A percentile compares a stretch with the other conserved stretches of the same genome.
Conservation (phyloP, 1,140 invertebrate species). For the Atopsyche davidsoni region DNA sequence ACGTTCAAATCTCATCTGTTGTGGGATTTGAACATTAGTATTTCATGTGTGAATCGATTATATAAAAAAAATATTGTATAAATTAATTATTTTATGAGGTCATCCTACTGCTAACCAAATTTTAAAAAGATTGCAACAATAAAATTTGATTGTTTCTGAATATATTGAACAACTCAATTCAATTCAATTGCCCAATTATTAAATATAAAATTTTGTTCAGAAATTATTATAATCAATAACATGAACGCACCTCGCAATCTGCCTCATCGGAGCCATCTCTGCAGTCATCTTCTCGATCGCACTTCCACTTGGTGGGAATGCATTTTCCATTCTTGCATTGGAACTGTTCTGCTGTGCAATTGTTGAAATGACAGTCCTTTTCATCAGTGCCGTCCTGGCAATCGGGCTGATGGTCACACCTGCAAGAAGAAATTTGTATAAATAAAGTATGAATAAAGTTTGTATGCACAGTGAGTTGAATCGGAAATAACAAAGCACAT, state of each 20-base stretch:
- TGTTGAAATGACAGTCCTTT: constrained; percentile 26
- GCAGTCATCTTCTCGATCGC: constrained; percentile 67
- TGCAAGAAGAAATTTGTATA: constrained; percentile 34
- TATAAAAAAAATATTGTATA: too few species aligned
- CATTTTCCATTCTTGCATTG: constrained; percentile 43
- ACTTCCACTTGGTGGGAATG: constrained; percentile 49
- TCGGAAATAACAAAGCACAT: neutral
- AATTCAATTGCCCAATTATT: constrained; percentile 5
- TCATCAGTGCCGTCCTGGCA: constrained; percentile 59
- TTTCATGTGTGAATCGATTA: too few species aligned
- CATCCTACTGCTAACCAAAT: too few species aligned
- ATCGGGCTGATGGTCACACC: constrained; percentile 62
- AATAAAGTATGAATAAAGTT: constrained; percentile 5
- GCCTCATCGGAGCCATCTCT: constrained; percentile 57
- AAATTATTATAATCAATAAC: too few species aligned
- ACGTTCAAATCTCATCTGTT: too few species aligned
- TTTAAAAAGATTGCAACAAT: too few species aligned
- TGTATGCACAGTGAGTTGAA: neutral
- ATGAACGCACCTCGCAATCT: constrained; percentile 23
- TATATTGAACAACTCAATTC: too few species aligned
- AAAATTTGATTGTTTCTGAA: too few species aligned
- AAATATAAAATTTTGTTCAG: too few species aligned
- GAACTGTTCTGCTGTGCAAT: constrained; percentile 29
- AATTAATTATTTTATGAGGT: too few species aligned
- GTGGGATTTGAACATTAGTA: too few species aligned